Percentiles rank a stretch among this genome's conserved stretches.
Evolutionary conservation across 1,140 invertebrate genomes (phyloP).

Genomic region (Drosophila lini): DNA sequence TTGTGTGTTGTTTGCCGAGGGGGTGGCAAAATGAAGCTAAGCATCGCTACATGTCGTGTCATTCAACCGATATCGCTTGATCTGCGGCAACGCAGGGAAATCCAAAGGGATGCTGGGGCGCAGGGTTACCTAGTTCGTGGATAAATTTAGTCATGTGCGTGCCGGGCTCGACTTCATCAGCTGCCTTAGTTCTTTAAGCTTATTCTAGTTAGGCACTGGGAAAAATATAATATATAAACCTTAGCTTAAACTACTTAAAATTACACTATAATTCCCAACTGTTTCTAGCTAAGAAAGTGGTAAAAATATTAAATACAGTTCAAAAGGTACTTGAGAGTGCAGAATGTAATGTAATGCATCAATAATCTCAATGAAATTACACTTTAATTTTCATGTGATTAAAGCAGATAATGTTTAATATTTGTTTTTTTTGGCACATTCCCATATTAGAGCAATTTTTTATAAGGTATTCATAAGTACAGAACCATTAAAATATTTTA

Average conservation of each 20-base stretch:
- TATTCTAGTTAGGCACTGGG: conserved; percentile 1
- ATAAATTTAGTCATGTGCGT: conserved; percentile 73
- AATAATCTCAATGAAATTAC: no score
- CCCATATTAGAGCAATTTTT: no score
- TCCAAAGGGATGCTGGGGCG: conserved; percentile 8
- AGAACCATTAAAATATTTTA: background rate
- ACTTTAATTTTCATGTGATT: no score
- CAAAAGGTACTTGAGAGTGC: no score
- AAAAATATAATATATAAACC: background rate
- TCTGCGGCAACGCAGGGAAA: conserved; percentile 21
- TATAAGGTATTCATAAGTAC: no score
- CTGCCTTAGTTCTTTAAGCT: conserved; percentile 28
- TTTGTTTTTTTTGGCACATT: no score
- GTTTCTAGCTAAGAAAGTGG: no score
- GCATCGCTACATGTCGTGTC: conserved; percentile 63
- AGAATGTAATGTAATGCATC: no score
- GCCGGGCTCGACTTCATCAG: conserved; percentile 63
- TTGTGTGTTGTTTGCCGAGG: conserved; percentile 2
- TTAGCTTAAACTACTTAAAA: background rate
- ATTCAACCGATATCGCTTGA: conserved; percentile 68
- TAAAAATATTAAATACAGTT: no score
- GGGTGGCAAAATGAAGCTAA: conserved; percentile 27
- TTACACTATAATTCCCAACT: background rate
- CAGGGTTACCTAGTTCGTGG: conserved; percentile 54
- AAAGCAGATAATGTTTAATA: no score